Evolutionary conservation across 1,140 invertebrate genomes (phyloP), one percentile per base, ranked within the genome.

Genomic region (Gryllus bimaculatus): DNA sequence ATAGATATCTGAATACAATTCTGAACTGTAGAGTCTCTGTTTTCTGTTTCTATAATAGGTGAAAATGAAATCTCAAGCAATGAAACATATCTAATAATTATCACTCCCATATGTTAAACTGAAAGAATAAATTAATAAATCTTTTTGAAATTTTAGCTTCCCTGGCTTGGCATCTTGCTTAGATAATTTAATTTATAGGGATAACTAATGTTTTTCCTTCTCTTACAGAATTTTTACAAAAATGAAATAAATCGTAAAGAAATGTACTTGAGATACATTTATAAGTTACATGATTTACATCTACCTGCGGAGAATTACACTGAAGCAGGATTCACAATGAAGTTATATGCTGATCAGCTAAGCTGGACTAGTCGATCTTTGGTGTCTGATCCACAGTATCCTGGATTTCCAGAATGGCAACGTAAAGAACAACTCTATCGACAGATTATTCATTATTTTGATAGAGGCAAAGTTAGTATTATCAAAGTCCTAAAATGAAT

Each of bases 211-310:
- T 15, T 21, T 20, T 76, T 77, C 83, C 66, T 83, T 84, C 21
- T 84, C 84, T 88, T 90, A 73, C 88, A 96, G 93, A 97, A 98
- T 84, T 99, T 98, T 85, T 99, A 98, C 87, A 96, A 98, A 85
- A 95, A 96, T 84, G 96, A 95, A 86, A 97, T 98, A 80, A 95
- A 97, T 83, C 90, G 97, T 48, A 95, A 96, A 83, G 96, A 98
- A 85, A 97, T 99, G 93, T 99, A 98, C 85, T 87, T 99, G 47
- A 91, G 96, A 75, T 99, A 99, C 84, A 95, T 99, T 77, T 97
- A 99, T 87, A 98, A 98, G 85, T 87, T 99, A 18, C 96, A 97
- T 85, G 95, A 97, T 84, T 88, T 99, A 13, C 97, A 99, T 85
- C 87, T 97, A 10, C 93, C 93, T 47, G 95, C 95, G 26, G 96